A percentile compares a stretch with the other conserved stretches of the same genome.
These are phyloP conservation scores for Digitonthophagus gazella DNA, from an alignment of 2,888 invertebrate species.

Conservation along the genomic window DNA sequence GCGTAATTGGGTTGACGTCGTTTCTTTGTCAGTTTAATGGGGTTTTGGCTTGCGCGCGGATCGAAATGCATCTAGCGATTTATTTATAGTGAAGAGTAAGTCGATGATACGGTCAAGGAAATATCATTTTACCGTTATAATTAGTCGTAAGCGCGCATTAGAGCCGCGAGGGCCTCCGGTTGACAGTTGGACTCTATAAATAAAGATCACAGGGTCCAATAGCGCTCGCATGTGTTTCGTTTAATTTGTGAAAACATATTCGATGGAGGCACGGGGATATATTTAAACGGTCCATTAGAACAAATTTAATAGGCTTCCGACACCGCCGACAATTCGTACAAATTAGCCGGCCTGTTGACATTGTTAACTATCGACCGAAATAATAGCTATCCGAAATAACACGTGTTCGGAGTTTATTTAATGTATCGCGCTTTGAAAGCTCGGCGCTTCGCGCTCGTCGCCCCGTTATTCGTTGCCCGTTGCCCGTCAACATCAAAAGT, in stretches of 20 bases:
- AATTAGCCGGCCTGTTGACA: constrained; percentile 10
- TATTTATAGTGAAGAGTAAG: background rate
- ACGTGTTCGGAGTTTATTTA: background rate
- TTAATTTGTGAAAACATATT: constrained; percentile 41
- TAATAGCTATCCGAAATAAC: constrained; percentile 9
- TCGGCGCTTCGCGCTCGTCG: background rate
- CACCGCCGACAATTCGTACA: constrained; percentile 1
- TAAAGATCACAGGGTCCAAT: constrained; percentile 39
- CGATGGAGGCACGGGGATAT: constrained; percentile 22
- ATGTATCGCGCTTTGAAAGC: background rate
- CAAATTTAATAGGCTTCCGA: constrained; percentile 17
- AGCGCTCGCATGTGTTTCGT: constrained; percentile 41
- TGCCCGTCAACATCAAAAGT: background rate
- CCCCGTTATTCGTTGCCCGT: background rate
- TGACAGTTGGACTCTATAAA: constrained; percentile 45
- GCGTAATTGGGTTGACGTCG: background rate
- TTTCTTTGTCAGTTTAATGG: constrained; percentile 5
- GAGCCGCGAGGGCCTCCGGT: constrained; percentile 43
- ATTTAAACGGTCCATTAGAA: constrained; percentile 25
- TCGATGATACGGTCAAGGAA: constrained; percentile 25
- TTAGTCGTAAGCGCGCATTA: constrained; percentile 45
- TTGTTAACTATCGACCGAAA: constrained; percentile 10
- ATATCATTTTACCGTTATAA: constrained; percentile 45
- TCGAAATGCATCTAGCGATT: background rate
- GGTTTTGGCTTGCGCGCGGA: background rate